Evolutionary conservation across 2,113 vertebrate genomes (phyloP).

Genomic region (Irena cyanogastra): DNA sequence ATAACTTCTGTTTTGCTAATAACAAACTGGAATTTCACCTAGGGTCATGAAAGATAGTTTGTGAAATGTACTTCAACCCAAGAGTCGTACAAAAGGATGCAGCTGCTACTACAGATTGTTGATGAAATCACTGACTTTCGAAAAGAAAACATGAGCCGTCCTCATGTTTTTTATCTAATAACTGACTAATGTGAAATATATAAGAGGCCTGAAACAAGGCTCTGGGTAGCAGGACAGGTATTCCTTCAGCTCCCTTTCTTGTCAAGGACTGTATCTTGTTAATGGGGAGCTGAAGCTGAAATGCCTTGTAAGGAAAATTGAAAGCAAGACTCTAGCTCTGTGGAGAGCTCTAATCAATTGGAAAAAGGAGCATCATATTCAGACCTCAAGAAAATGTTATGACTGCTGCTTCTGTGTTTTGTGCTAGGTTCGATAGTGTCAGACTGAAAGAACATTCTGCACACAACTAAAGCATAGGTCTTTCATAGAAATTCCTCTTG

Average conservation of each 20-base stretch:
- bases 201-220: background rate
- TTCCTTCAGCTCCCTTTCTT: background rate
- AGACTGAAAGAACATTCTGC: background rate
- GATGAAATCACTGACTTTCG: background rate
- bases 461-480: background rate
- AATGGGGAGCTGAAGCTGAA: background rate
- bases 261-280: background rate
- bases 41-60: background rate
- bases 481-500: background rate
- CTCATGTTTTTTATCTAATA: background rate
- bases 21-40: background rate
- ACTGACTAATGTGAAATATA: background rate
- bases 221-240: background rate
- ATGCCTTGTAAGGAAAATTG: background rate
- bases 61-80: background rate
- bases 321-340: background rate
- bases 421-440: background rate
- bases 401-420: background rate
- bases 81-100: background rate
- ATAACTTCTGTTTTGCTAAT: background rate
- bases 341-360: background rate
- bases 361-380: background rate
- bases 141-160: background rate
- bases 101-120: background rate
- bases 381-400: background rate